Evolutionary conservation across 2,113 vertebrate genomes (phyloP).

Genomic region (Dicaeum eximium): DNA sequence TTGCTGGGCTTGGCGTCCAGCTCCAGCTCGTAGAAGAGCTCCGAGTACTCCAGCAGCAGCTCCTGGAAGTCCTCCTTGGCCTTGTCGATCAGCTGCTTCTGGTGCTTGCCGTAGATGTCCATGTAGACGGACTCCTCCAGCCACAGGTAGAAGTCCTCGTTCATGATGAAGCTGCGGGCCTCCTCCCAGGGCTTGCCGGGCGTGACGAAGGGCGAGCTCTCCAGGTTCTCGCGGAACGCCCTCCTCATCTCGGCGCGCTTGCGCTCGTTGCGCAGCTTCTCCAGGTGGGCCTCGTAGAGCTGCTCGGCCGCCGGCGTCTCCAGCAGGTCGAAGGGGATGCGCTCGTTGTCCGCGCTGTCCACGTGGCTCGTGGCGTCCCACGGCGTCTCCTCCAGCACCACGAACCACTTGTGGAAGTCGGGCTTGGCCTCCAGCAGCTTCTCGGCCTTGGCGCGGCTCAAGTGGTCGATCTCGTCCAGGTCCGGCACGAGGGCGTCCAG

Average conservation of each 20-base stretch:
- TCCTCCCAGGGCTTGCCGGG: conserved; percentile 97
- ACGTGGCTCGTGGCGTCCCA: conserved; percentile 91
- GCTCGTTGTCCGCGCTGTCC: conserved; percentile 83
- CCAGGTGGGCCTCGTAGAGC: conserved; percentile 85
- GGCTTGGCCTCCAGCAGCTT: conserved; percentile 88
- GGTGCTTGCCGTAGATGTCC: conserved; percentile 93
- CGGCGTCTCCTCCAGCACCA: conserved; percentile 91
- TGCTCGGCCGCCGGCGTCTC: conserved; percentile 81
- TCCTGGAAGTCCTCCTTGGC: conserved; percentile 99
- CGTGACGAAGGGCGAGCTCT: conserved; percentile 87
- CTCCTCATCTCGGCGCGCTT: conserved; percentile 85
- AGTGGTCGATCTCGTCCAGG: conserved; percentile 89
- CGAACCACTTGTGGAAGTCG: conserved; percentile 90
- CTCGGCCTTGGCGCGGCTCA: conserved; percentile 85
- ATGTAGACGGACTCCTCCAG: conserved; percentile 88
- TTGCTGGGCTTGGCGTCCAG: conserved; percentile 97
- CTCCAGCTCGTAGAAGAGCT: conserved; percentile 96
- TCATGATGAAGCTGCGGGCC: conserved; percentile 95
- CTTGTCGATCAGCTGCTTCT: conserved; percentile 92
- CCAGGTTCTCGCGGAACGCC: conserved; percentile 89
- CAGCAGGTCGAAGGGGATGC: conserved; percentile 92
- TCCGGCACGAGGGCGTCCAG: conserved; percentile 83
- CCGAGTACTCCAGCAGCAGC: conserved; percentile 93
- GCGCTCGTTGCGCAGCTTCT: conserved; percentile 85
- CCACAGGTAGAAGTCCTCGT: conserved; percentile 94